Conservation (phyloP, 2,888 invertebrate species). For the Antheraea yamamai region DNA sequence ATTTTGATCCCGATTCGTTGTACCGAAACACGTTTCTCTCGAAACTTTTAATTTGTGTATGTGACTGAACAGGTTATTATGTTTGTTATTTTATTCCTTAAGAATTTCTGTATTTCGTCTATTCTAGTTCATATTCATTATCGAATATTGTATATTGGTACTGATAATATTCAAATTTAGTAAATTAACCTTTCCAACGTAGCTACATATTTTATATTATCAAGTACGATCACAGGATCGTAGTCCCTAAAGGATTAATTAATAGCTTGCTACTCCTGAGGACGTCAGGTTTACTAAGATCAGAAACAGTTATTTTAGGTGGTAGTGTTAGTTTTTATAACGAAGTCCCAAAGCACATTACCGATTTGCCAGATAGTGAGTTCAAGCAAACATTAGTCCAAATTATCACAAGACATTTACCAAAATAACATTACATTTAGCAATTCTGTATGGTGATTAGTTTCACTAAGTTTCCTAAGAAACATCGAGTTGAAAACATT, state of each 20-base stretch:
- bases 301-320: too few species aligned
- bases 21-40: not conserved
- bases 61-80: not conserved
- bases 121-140: too few species aligned
- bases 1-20: not conserved
- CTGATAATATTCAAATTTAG: too few species aligned
- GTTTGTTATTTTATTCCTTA: not conserved
- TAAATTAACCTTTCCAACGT: too few species aligned
- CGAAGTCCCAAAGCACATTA: too few species aligned
- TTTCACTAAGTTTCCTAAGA: constrained; percentile 10
- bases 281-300: too few species aligned
- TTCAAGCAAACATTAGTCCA: not conserved
- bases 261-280: not conserved
- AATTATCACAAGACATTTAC: not conserved
- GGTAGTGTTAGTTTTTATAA: too few species aligned
- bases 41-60: not conserved
- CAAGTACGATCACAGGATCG: too few species aligned
- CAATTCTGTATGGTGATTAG: constrained; percentile 15
- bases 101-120: not conserved
- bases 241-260: too few species aligned
- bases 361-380: too few species aligned
- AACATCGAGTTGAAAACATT: not conserved
- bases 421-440: constrained; percentile 14
- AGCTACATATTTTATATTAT: too few species aligned
- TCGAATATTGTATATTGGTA: too few species aligned